Evolutionary conservation across 2,113 vertebrate species (phyloP).

Genomic region (Hyla sarda): DNA sequence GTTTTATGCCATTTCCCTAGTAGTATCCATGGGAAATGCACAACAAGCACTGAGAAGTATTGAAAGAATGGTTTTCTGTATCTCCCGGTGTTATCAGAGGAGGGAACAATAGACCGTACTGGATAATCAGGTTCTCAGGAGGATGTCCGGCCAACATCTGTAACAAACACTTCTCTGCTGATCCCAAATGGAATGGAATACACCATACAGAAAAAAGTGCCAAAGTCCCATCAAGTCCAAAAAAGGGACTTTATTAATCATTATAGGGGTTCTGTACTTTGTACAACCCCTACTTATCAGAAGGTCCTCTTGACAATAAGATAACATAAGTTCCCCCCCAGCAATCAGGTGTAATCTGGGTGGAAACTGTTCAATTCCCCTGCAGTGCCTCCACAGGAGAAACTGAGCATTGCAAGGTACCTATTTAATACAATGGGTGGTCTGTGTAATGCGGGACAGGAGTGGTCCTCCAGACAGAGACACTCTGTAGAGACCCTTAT

Average conservation of each 20-base stretch:
- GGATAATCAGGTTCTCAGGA: background rate
- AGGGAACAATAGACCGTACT: background rate
- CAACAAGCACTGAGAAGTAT: conserved; percentile 22
- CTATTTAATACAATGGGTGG: no score
- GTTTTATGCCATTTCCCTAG: conserved; percentile 16
- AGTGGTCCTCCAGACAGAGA: no score
- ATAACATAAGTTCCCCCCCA: no score
- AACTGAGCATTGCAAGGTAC: no score
- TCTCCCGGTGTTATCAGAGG: background rate
- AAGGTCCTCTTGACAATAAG: no score
- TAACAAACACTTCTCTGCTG: background rate
- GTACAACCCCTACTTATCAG: no score
- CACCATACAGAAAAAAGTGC: background rate
- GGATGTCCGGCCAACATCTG: background rate
- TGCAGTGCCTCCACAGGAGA: no score
- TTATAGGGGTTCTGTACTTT: background rate
- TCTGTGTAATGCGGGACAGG: no score
- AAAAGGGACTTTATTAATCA: background rate
- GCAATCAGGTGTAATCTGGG: no score
- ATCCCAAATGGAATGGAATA: no score
- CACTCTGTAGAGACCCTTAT: no score
- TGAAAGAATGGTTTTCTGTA: conserved; percentile 28
- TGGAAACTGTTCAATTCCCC: no score
- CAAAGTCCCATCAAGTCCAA: background rate
- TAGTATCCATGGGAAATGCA: conserved; percentile 50